A percentile compares a stretch with the other conserved stretches of the same genome.
phyloP scores from a whole-genome alignment of 1,140 invertebrate species.

The Zaprionus kolodkinae region DNA sequence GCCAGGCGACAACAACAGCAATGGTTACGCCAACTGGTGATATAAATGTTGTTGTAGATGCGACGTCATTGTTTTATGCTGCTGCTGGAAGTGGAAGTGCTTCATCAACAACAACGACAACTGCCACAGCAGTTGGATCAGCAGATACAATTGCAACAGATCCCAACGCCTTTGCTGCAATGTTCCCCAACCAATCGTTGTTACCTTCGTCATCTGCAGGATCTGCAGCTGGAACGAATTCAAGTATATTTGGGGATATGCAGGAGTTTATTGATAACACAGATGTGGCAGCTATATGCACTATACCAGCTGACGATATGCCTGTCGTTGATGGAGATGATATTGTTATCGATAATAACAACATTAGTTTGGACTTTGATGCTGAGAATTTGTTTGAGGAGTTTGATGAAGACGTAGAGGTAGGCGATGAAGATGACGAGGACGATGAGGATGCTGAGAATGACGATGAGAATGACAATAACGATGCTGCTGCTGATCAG shows the following conservation, averaged over 20 bases:
- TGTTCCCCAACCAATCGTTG: slow-evolving; percentile 51
- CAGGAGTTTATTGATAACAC: slow-evolving; percentile 73
- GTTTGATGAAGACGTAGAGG: slow-evolving; percentile 72
- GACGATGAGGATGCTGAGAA: slow-evolving; percentile 63
- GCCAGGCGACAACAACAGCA: slow-evolving; percentile 21
- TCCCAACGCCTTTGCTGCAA: slow-evolving; percentile 31
- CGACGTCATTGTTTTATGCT: slow-evolving; percentile 62
- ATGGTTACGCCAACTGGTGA: slow-evolving; percentile 38
- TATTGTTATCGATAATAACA: slow-evolving; percentile 75
- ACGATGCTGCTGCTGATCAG: slow-evolving; percentile 61
- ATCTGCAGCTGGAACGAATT: slow-evolving; percentile 9
- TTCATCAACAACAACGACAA: background rate
- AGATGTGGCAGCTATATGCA: slow-evolving; percentile 72
- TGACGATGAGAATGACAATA: slow-evolving; percentile 75
- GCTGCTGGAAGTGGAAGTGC: slow-evolving; percentile 7
- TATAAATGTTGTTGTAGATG: slow-evolving; percentile 61
- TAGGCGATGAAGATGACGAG: slow-evolving; percentile 53
- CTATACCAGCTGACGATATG: slow-evolving; percentile 72
- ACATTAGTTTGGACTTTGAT: slow-evolving; percentile 77
- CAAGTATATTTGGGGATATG: slow-evolving; percentile 68
- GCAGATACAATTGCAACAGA: slow-evolving; percentile 3
- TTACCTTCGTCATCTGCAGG: slow-evolving; percentile 9
- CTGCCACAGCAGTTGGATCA: background rate
- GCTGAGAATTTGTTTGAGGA: slow-evolving; percentile 76
- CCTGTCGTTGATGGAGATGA: slow-evolving; percentile 72